phyloP scores from a whole-genome alignment of 2,888 invertebrate genomes.

The Ophioninae sp. region DNA sequence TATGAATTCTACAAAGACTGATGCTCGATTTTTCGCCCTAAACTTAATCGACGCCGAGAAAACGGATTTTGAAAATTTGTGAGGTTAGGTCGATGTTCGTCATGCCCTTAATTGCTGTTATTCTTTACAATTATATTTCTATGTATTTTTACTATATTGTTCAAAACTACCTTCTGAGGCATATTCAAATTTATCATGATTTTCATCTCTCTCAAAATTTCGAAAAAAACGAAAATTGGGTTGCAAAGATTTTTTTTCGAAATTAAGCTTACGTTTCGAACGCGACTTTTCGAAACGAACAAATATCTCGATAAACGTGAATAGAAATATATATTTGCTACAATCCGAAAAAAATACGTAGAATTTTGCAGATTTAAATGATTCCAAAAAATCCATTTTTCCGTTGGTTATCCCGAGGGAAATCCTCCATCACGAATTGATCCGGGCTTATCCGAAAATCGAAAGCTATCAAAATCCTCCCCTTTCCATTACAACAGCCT shows the following conservation, averaged over 20 bases:
- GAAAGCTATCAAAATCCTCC: background rate
- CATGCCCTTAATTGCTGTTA: too few relatives aligned
- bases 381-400: background rate
- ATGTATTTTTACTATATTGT: too few relatives aligned
- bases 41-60: too few relatives aligned
- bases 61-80: too few relatives aligned
- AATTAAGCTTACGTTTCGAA: too few relatives aligned
- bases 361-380: background rate
- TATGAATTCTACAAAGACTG: too few relatives aligned
- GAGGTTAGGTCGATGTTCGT: too few relatives aligned
- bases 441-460: background rate
- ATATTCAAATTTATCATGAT: too few relatives aligned
- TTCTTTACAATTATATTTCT: too few relatives aligned
- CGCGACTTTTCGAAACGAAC: background rate
- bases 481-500: background rate
- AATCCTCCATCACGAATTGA: background rate
- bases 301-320: background rate
- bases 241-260: background rate
- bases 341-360: background rate
- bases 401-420: background rate
- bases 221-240: background rate
- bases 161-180: too few relatives aligned
- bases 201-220: too few relatives aligned
- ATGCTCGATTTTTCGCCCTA: too few relatives aligned
- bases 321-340: background rate